Percentiles rank a stretch among this genome's conserved stretches.
These are phyloP conservation scores for Andricus quercusramuli DNA, from an alignment of 2,888 invertebrate genomes.

Conservation along the genomic window DNA sequence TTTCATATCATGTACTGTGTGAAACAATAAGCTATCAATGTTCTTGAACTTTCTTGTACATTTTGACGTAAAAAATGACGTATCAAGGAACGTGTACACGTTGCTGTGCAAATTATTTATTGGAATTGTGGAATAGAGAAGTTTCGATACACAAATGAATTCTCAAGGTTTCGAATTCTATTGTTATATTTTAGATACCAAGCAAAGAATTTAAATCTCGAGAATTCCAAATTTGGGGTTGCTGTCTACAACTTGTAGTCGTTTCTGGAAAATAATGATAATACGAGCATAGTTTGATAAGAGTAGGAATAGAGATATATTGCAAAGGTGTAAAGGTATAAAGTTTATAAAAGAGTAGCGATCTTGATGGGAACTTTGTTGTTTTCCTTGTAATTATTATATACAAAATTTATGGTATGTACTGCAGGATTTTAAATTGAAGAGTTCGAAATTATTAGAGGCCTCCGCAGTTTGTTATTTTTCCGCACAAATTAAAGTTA, in stretches of 20 bases:
- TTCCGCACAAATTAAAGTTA: constrained; percentile 4
- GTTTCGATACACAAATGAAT: not conserved
- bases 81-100: constrained; percentile 5
- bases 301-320: constrained; percentile 40
- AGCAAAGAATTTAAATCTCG: not conserved
- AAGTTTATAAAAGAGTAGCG: constrained; percentile 32
- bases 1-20: constrained; percentile 17
- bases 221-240: not conserved
- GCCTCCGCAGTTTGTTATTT: not conserved
- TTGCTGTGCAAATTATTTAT: not conserved
- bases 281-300: constrained; percentile 24
- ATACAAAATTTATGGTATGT: not conserved
- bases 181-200: not conserved
- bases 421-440: not conserved
- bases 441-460: no score
- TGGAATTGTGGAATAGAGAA: constrained; percentile 26
- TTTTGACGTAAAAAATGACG: constrained; percentile 5
- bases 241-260: no score
- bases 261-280: not conserved
- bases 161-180: not conserved
- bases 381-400: constrained; percentile 4
- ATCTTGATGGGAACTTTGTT: constrained; percentile 11
- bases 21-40: constrained; percentile 13
- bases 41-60: not conserved
- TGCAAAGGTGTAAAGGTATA: constrained; percentile 36